Conservation (phyloP, 2,113 vertebrate genomes). For the Orthonyx spaldingii region DNA sequence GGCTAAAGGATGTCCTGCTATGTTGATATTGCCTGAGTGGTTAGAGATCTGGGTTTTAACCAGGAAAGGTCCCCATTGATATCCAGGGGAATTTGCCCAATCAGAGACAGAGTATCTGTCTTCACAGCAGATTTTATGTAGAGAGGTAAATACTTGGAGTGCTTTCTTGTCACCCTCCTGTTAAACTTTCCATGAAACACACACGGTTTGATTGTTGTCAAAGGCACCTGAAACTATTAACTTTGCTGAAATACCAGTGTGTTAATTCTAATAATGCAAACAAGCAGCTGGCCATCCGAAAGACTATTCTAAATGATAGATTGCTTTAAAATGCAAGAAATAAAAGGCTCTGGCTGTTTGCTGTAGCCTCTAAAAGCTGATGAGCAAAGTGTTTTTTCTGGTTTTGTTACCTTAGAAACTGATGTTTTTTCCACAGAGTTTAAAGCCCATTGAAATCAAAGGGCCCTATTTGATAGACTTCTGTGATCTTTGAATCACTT, state of each 20-base stretch:
- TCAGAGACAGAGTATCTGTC: background rate
- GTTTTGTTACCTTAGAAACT: constrained; percentile 48
- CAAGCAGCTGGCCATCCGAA: background rate
- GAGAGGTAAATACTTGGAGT: background rate
- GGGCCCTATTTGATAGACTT: constrained; percentile 17
- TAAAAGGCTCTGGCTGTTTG: background rate
- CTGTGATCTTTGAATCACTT: constrained; percentile 35
- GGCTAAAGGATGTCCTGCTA: constrained; percentile 55
- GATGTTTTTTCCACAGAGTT: background rate
- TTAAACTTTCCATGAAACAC: background rate
- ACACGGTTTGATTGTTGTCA: background rate
- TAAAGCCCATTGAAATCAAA: constrained; percentile 32
- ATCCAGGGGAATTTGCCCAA: background rate
- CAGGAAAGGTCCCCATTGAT: background rate
- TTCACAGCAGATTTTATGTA: background rate
- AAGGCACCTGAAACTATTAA: background rate
- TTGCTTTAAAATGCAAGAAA: background rate
- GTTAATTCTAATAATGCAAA: background rate
- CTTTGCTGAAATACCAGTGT: background rate
- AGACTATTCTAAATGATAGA: background rate
- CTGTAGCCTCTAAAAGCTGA: background rate
- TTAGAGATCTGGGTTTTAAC: background rate
- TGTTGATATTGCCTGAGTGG: background rate
- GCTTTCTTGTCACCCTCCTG: background rate
- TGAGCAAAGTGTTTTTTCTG: constrained; percentile 2